Percentiles rank a stretch among this genome's conserved stretches.
These are phyloP conservation scores for Atherix ibis DNA, from an alignment of 2,888 invertebrate species.

Conservation along the genomic window DNA sequence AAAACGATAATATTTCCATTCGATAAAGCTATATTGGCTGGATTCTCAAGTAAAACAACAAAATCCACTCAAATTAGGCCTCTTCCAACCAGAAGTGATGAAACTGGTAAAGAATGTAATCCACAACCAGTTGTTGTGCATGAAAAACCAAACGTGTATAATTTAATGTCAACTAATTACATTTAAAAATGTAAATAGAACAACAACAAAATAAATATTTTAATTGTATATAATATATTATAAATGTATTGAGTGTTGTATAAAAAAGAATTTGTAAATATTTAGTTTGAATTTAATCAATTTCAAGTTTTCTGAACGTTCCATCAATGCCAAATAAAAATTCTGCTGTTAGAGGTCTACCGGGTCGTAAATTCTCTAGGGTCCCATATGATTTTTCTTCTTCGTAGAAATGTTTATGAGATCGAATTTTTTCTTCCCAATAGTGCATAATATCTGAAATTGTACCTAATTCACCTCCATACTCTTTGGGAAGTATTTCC, in stretches of 20 bases:
- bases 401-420: slow-evolving; percentile 7
- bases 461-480: slow-evolving; percentile 41
- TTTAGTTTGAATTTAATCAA: too few species aligned
- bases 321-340: slow-evolving; percentile 6
- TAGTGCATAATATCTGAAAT: slow-evolving; percentile 14
- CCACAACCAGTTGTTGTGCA: too few species aligned
- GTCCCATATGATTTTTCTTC: slow-evolving; percentile 10
- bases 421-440: slow-evolving; percentile 8
- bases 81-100: not conserved
- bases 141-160: not conserved
- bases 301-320: slow-evolving; percentile 25
- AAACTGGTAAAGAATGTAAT: slow-evolving; percentile 1
- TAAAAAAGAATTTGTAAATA: too few species aligned
- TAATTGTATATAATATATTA: not conserved
- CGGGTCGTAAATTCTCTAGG: slow-evolving; percentile 8
- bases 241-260: too few species aligned
- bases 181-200: not conserved
- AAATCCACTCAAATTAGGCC: slow-evolving; percentile 5
- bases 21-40: not conserved
- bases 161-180: too few species aligned
- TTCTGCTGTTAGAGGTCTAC: slow-evolving; percentile 4
- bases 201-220: not conserved
- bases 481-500: slow-evolving; percentile 40
- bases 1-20: slow-evolving; percentile 2
- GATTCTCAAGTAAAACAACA: slow-evolving; percentile 1